Percentiles rank a stretch among this genome's conserved stretches.
phyloP scores from a whole-genome alignment of 2,113 vertebrate genomes.

The Hemiscyllium ocellatum region DNA sequence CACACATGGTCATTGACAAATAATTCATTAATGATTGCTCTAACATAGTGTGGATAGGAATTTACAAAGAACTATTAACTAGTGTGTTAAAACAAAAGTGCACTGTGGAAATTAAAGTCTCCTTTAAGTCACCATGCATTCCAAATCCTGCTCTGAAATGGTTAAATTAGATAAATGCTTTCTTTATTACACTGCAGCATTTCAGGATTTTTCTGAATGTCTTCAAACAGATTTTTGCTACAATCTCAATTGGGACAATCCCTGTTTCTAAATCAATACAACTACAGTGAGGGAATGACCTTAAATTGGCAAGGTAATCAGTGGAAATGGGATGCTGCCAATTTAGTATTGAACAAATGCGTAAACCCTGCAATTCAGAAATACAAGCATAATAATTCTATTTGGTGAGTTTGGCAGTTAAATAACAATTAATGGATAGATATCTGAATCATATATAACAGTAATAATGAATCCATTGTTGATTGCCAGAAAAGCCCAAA shows the following conservation, averaged over 20 bases:
- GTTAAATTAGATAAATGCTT: not conserved
- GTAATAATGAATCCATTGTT: not conserved
- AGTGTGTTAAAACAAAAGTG: not conserved
- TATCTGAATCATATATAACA: not conserved
- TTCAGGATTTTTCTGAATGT: not conserved
- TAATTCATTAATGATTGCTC: not conserved
- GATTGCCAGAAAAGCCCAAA: too few species aligned
- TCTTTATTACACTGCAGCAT: not conserved
- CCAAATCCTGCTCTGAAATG: not conserved
- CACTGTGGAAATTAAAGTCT: not conserved
- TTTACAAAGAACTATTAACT: not conserved
- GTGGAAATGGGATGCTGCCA: conserved; percentile 16
- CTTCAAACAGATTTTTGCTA: not conserved
- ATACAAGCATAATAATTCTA: not conserved
- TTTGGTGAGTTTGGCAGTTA: not conserved
- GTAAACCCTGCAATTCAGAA: not conserved
- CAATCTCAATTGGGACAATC: not conserved
- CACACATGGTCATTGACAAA: not conserved
- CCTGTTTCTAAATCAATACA: not conserved
- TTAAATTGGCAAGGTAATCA: conserved; percentile 21
- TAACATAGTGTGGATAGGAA: not conserved
- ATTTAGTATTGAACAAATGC: not conserved
- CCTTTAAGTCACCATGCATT: not conserved
- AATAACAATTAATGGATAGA: too few species aligned
- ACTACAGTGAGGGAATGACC: not conserved